Evolutionary conservation across 2,113 vertebrate species (phyloP).

Genomic region (Sterna hirundo): DNA sequence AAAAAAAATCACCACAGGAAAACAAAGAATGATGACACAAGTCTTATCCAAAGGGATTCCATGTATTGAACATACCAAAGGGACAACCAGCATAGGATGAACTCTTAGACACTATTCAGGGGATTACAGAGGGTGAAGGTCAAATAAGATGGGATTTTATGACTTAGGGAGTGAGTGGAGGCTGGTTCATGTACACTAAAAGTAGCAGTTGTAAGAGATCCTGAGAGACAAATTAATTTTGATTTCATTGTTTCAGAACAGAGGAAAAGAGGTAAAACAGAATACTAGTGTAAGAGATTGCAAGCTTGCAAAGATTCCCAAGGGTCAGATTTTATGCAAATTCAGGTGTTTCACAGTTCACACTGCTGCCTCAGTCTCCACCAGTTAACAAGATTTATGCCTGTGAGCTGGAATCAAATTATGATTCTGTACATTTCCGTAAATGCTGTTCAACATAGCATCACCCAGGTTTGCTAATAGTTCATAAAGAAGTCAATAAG

Average conservation of each 20-base stretch:
- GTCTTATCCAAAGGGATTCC: neutral
- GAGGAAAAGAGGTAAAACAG: neutral
- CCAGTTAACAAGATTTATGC: neutral
- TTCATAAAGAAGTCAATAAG: conserved; percentile 31
- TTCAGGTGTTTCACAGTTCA: neutral
- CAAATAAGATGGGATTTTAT: neutral
- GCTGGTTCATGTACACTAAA: neutral
- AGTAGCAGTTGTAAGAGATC: neutral
- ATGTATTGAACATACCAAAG: neutral
- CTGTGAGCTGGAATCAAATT: neutral
- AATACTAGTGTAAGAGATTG: neutral
- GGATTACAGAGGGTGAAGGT: neutral
- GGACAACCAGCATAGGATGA: neutral
- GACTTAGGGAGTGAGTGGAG: neutral
- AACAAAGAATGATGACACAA: neutral
- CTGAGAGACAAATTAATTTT: neutral
- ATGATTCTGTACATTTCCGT: conserved; percentile 7
- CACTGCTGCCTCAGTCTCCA: neutral
- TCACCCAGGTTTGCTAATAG: neutral
- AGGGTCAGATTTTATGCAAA: neutral
- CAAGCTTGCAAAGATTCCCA: neutral
- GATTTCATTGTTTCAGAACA: neutral
- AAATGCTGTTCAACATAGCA: neutral
- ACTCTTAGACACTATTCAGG: neutral
- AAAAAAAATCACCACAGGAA: neutral